A percentile compares a stretch with the other conserved stretches of the same genome.
Conservation (phyloP, 2,113 vertebrate species). For the Chroicocephalus ridibundus region DNA sequence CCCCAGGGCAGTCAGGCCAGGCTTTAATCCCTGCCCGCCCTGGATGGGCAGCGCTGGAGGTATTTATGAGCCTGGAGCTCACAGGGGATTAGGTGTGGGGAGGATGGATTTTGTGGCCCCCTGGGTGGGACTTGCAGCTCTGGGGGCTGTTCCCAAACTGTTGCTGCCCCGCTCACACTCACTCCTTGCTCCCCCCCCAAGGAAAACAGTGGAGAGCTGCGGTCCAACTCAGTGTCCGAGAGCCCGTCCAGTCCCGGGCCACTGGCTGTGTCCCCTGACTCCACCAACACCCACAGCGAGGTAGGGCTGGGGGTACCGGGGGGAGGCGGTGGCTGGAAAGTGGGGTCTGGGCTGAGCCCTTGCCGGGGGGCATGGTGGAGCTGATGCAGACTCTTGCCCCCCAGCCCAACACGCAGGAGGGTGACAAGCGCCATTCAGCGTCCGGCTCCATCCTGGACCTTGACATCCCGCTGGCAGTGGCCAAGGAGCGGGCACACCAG, state of each 20-base stretch:
- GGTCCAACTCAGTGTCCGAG: neutral
- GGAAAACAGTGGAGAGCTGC: slow-evolving; percentile 34
- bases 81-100: neutral
- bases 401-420: slow-evolving; percentile 41
- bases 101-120: neutral
- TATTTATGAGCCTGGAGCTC: slow-evolving; percentile 24
- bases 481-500: slow-evolving; percentile 91
- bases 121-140: neutral
- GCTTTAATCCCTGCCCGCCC: slow-evolving; percentile 32
- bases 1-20: neutral
- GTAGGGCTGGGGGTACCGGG: slow-evolving; percentile 14
- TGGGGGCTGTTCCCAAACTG: neutral
- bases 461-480: slow-evolving; percentile 87
- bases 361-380: fast-evolving
- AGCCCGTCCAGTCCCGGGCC: slow-evolving; percentile 18
- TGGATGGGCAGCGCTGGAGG: neutral
- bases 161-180: neutral
- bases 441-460: slow-evolving; percentile 77
- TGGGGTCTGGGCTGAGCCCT: neutral
- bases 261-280: neutral
- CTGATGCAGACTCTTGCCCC: neutral
- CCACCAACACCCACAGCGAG: slow-evolving; percentile 54
- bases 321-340: neutral
- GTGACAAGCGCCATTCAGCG: slow-evolving; percentile 52
- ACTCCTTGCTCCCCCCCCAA: neutral